Conservation (phyloP, 2,113 vertebrate genomes). For the Donacobius atricapilla region DNA sequence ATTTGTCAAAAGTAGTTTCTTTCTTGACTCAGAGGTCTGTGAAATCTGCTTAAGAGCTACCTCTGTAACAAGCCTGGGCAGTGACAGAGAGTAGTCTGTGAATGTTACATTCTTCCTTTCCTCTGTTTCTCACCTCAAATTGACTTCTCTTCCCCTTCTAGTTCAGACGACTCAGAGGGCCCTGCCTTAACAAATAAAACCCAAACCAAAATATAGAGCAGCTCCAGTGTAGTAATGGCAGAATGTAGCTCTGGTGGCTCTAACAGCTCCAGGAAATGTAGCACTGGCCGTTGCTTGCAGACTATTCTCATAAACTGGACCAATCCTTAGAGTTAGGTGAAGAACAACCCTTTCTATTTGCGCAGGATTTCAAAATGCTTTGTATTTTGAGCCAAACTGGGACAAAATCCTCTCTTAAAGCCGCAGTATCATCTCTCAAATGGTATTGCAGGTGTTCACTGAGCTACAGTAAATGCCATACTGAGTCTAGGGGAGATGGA, state of each 20-base stretch:
- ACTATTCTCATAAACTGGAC: background rate
- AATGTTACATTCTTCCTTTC: background rate
- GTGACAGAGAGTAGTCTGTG: background rate
- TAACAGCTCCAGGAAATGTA: background rate
- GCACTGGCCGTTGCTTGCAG: background rate
- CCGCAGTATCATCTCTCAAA: background rate
- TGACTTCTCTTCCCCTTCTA: background rate
- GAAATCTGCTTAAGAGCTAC: background rate
- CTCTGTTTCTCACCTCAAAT: background rate
- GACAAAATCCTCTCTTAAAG: background rate
- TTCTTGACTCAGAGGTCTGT: background rate
- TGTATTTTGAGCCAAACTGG: background rate
- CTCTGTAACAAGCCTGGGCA: background rate
- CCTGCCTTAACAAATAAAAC: background rate
- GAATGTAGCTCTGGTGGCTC: background rate
- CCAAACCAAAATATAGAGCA: background rate
- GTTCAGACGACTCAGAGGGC: background rate
- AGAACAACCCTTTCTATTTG: background rate
- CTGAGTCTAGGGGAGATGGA: conserved; percentile 3
- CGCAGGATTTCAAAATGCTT: background rate
- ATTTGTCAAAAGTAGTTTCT: conserved; percentile 10
- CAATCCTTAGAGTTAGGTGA: background rate
- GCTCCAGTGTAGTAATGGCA: background rate
- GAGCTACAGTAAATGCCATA: background rate
- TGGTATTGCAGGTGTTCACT: conserved; percentile 4